Evolutionary conservation across 2,113 vertebrate species (phyloP).

Genomic region (Coryphaenoides rupestris): DNA sequence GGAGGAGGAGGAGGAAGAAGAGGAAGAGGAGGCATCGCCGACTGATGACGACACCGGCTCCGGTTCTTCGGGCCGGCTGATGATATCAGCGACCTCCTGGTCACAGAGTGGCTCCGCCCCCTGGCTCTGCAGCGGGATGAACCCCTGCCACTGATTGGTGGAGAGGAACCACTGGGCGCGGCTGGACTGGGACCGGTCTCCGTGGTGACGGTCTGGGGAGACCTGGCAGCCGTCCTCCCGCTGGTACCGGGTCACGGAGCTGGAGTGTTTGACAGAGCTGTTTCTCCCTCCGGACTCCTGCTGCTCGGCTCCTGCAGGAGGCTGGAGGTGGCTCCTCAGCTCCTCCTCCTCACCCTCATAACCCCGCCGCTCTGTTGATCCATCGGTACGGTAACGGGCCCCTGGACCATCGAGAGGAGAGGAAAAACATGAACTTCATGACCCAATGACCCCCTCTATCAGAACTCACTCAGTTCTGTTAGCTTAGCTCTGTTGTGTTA

Average conservation of each 20-base stretch:
- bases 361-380: too few species aligned
- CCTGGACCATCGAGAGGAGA: too few species aligned
- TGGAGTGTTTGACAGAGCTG: conserved; percentile 43
- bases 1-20: too few species aligned
- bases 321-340: too few species aligned
- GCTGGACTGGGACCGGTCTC: neutral
- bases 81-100: conserved; percentile 30
- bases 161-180: conserved; percentile 73
- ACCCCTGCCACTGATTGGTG: conserved; percentile 62
- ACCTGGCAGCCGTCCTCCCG: neutral
- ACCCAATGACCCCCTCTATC: too few species aligned
- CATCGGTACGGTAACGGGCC: too few species aligned
- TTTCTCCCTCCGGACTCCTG: conserved; percentile 28
- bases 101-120: conserved; percentile 21
- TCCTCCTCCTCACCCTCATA: too few species aligned
- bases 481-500: too few species aligned
- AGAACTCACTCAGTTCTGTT: too few species aligned
- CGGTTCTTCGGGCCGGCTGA: conserved; percentile 8
- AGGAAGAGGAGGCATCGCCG: too few species aligned
- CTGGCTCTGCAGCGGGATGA: conserved; percentile 53
- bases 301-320: too few species aligned
- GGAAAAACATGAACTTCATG: too few species aligned
- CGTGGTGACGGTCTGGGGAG: neutral
- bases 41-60: conserved; percentile 9
- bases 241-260: conserved; percentile 51